These are phyloP conservation scores for Amphiura filiformis DNA, from an alignment of 35 echinoderm and acorn worm genomes.

Conservation along the genomic window DNA sequence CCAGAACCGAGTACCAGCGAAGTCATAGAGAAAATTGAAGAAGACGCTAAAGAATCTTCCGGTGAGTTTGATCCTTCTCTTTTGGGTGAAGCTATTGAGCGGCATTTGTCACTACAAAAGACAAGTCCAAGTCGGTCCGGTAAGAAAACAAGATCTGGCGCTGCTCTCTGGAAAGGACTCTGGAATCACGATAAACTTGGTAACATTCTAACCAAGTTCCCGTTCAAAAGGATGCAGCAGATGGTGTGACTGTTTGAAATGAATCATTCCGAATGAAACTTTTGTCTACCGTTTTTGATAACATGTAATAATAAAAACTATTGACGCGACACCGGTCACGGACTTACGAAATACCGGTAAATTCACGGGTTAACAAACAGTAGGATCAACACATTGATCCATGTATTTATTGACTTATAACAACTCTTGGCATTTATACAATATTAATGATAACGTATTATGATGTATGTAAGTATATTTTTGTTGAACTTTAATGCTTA, in stretches of 20 bases:
- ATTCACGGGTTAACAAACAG: too few relatives aligned
- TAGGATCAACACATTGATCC: too few relatives aligned
- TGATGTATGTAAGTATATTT: too few relatives aligned
- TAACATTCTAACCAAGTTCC: constrained; percentile 66
- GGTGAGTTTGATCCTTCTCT: constrained; percentile 63
- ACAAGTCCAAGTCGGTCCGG: constrained; percentile 37
- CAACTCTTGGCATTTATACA: too few relatives aligned
- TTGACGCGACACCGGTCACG: too few relatives aligned
- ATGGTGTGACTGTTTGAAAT: constrained; percentile 29
- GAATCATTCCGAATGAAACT: not conserved
- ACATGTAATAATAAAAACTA: not conserved
- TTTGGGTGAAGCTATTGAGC: constrained; percentile 83
- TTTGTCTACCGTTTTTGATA: not conserved
- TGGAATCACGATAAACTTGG: constrained; percentile 71
- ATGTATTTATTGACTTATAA: too few relatives aligned
- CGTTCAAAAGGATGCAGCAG: constrained; percentile 60
- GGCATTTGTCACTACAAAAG: constrained; percentile 59
- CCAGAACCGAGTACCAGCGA: not conserved
- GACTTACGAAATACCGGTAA: too few relatives aligned
- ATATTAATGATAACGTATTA: too few relatives aligned
- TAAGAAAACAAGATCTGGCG: constrained; percentile 42
- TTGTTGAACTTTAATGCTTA: too few relatives aligned
- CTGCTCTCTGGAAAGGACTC: constrained; percentile 54
- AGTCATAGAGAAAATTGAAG: not conserved
- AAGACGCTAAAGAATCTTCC: not conserved